phyloP scores from a whole-genome alignment of 2,888 invertebrate genomes.

The Julus scanicus region DNA sequence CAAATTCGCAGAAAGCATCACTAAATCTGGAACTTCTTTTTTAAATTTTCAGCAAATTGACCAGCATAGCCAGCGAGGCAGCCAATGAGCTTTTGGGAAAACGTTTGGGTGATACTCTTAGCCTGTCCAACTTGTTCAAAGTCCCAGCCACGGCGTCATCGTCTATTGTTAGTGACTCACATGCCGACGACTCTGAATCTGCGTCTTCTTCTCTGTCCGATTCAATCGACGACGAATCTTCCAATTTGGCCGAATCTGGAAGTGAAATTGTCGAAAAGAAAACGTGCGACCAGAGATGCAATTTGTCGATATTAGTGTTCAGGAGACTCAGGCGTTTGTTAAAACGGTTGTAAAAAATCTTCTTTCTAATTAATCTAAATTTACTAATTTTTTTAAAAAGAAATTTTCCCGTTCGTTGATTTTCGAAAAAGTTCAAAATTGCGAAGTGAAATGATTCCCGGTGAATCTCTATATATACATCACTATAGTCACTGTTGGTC shows the following conservation, averaged over 20 bases:
- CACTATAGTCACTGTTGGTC: background rate
- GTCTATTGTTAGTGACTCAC: background rate
- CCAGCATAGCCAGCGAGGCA: slow-evolving; percentile 54
- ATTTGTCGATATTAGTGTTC: slow-evolving; percentile 52
- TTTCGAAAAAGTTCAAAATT: background rate
- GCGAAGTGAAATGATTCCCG: background rate
- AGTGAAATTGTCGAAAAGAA: slow-evolving; percentile 52
- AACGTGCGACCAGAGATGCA: slow-evolving; percentile 54
- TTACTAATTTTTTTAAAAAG: background rate
- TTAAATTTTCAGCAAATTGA: slow-evolving; percentile 53
- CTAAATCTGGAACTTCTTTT: background rate
- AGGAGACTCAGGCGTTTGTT: slow-evolving; percentile 54
- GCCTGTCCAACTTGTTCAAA: slow-evolving; percentile 52
- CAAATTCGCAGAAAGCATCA: too few relatives aligned
- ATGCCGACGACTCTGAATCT: slow-evolving; percentile 29
- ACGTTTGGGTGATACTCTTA: slow-evolving; percentile 36
- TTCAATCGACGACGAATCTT: background rate
- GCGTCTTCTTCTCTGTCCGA: slow-evolving; percentile 1
- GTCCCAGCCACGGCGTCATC: slow-evolving; percentile 28
- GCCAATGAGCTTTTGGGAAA: slow-evolving; percentile 57
- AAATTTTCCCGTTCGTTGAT: background rate
- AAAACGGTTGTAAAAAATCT: slow-evolving; percentile 22
- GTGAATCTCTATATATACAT: background rate
- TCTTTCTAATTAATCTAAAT: background rate
- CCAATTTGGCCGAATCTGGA: slow-evolving; percentile 43